Percentiles rank a stretch among this genome's conserved stretches.
These are phyloP conservation scores for Leptodactylus fuscus DNA, from an alignment of 2,113 vertebrate species.

Conservation along the genomic window DNA sequence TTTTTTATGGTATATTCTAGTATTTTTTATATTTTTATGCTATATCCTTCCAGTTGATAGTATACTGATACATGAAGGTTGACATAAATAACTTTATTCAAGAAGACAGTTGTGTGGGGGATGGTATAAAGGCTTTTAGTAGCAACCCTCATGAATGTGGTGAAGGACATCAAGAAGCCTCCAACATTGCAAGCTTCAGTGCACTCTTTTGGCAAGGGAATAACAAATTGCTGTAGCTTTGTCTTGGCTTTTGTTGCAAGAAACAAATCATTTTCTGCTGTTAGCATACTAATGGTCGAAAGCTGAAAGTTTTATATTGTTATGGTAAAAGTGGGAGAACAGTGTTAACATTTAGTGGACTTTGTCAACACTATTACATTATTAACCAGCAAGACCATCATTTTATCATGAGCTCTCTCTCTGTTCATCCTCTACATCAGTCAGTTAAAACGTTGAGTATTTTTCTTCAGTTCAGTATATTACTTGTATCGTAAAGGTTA, in stretches of 20 bases:
- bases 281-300: neutral
- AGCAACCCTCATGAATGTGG: neutral
- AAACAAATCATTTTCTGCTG: neutral
- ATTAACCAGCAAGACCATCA: neutral
- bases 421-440: slow-evolving; percentile 63
- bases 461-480: slow-evolving; percentile 63
- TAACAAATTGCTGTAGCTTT: neutral
- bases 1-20: neutral
- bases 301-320: neutral
- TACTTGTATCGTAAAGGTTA: too few relatives aligned
- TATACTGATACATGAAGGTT: neutral
- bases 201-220: neutral
- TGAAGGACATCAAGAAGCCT: neutral
- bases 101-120: neutral
- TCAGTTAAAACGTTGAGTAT: slow-evolving; percentile 66
- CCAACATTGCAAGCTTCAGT: neutral
- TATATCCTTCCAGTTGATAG: neutral
- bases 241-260: neutral
- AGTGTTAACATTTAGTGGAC: neutral
- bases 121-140: neutral
- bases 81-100: neutral
- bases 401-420: neutral
- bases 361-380: neutral
- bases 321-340: neutral
- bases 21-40: neutral